These are phyloP conservation scores for Ceratitis capitata DNA, from an alignment of 1,140 invertebrate genomes.

Conservation along the genomic window DNA sequence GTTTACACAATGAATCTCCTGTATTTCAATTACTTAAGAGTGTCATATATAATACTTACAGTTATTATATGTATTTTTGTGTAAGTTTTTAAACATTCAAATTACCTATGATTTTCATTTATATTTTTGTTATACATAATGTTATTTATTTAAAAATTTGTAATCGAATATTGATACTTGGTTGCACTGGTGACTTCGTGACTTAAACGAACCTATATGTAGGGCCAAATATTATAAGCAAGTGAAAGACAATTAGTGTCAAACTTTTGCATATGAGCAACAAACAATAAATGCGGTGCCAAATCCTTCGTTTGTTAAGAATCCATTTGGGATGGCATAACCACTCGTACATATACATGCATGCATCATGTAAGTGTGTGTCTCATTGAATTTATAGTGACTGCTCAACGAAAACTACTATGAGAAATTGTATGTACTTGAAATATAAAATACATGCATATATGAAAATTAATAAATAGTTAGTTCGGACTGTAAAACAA, in stretches of 20 bases:
- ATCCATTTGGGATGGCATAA: background rate
- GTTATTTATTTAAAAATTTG: too few species aligned
- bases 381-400: background rate
- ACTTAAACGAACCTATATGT: background rate
- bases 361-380: too few species aligned
- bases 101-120: too few species aligned
- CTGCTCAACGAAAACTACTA: conserved; percentile 13
- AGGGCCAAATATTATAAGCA: conserved; percentile 3
- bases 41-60: too few species aligned
- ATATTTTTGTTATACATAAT: too few species aligned
- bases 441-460: background rate
- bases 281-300: conserved; percentile 9
- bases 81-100: too few species aligned
- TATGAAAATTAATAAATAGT: background rate
- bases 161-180: too few species aligned
- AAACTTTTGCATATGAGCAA: background rate
- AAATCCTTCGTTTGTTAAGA: background rate
- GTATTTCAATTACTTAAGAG: too few species aligned
- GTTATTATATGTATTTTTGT: too few species aligned
- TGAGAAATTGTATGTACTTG: background rate
- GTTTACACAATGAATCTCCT: too few species aligned
- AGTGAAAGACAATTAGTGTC: conserved; percentile 27
- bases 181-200: too few species aligned
- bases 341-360: too few species aligned
- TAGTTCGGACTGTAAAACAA: conserved; percentile 18